phyloP scores from a whole-genome alignment of 92 coral and sea anemone species.

The Metridium senile region DNA sequence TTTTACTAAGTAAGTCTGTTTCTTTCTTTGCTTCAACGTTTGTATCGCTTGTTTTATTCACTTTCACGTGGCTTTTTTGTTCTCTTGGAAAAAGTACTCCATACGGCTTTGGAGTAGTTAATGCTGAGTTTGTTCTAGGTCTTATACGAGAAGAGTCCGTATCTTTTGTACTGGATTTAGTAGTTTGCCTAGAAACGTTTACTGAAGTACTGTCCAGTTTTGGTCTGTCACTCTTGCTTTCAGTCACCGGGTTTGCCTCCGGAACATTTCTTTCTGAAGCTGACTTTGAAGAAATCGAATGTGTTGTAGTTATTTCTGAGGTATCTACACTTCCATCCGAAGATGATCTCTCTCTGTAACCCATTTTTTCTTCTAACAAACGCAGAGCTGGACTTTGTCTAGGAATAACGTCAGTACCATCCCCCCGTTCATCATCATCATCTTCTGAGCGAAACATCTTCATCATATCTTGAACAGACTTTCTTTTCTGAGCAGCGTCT shows the following conservation, averaged over 20 bases:
- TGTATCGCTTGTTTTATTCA: not conserved
- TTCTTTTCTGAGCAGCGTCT: constrained; percentile 28
- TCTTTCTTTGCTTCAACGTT: constrained; percentile 2
- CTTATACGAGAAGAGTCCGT: not conserved
- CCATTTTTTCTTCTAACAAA: constrained; percentile 17
- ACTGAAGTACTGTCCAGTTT: not conserved
- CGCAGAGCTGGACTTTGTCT: constrained; percentile 45
- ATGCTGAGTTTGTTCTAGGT: constrained; percentile 19
- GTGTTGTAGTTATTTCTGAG: not conserved
- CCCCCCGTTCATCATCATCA: not conserved
- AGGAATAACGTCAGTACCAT: constrained; percentile 1
- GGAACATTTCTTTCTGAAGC: not conserved
- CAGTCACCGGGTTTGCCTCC: not conserved
- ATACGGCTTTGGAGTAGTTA: constrained; percentile 21
- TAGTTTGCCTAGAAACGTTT: constrained; percentile 5
- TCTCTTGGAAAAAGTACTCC: constrained; percentile 16
- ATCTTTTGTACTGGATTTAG: not conserved
- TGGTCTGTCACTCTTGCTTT: not conserved
- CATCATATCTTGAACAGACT: constrained; percentile 44
- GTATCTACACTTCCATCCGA: constrained; percentile 9
- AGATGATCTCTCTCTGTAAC: not conserved
- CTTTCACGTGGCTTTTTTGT: not conserved
- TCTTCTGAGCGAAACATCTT: constrained; percentile 24
- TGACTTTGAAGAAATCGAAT: not conserved
- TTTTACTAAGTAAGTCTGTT: not conserved